These are phyloP conservation scores for Gymnobelideus leadbeateri DNA, from an alignment of 2,113 vertebrate species.

Conservation along the genomic window DNA sequence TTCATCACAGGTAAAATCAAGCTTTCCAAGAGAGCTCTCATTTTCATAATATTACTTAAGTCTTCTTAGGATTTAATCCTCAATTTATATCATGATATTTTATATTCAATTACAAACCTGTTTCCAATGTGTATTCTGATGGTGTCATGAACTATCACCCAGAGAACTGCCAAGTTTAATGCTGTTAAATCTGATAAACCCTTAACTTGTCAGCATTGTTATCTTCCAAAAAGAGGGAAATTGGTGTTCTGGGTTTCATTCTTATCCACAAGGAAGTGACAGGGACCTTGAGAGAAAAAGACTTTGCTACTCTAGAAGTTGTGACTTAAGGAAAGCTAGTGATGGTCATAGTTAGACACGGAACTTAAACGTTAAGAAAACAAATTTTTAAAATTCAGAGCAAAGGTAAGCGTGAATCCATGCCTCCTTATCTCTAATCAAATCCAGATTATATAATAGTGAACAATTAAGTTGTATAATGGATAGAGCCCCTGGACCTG, in stretches of 20 bases:
- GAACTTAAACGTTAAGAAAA: conserved; percentile 1
- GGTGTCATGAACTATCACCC: not conserved
- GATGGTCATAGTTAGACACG: not conserved
- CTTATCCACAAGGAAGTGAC: not conserved
- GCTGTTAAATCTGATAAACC: conserved; percentile 47
- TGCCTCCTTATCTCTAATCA: conserved; percentile 26
- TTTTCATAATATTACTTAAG: conserved; percentile 43
- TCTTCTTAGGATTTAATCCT: not conserved
- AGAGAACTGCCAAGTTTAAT: conserved; percentile 20
- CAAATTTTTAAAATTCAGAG: conserved; percentile 19
- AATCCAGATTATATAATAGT: not conserved
- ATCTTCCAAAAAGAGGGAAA: conserved; percentile 27
- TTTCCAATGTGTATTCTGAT: not conserved
- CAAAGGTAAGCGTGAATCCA: not conserved
- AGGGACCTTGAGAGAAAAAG: conserved; percentile 3
- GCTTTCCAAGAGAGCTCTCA: not conserved
- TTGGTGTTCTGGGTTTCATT: not conserved
- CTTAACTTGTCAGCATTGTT: conserved; percentile 14
- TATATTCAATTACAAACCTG: not conserved
- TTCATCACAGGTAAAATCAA: conserved; percentile 37
- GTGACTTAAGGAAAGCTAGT: conserved; percentile 7
- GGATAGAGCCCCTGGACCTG: not conserved
- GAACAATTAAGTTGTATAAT: not conserved
- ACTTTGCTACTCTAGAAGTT: conserved; percentile 32
- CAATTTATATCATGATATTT: not conserved